Conservation (phyloP, 2,113 vertebrate genomes). For the Oncorhynchus masou region DNA sequence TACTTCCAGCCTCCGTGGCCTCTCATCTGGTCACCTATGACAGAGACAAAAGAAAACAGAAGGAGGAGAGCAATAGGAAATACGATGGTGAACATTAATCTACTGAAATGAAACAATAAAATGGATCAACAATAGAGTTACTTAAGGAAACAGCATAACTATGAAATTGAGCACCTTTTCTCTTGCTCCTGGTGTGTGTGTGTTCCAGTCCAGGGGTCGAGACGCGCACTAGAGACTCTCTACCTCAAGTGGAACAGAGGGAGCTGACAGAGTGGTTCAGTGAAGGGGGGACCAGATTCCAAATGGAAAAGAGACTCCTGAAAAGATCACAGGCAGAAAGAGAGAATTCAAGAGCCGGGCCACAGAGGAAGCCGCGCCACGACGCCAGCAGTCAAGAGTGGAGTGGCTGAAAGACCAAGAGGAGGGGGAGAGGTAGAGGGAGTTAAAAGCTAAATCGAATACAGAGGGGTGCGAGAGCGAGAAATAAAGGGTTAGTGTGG, state of each 20-base stretch:
- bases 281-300: conserved; percentile 20
- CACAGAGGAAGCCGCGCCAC: conserved; percentile 18
- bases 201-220: background rate
- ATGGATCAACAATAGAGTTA: background rate
- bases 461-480: conserved; percentile 23
- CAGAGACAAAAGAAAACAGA: too few species aligned
- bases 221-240: background rate
- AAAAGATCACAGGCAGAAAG: conserved; percentile 45
- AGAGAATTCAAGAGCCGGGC: conserved; percentile 51
- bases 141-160: background rate
- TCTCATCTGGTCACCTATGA: background rate
- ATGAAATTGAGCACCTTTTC: background rate
- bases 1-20: background rate
- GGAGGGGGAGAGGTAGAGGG: conserved; percentile 10
- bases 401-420: conserved; percentile 12
- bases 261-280: conserved; percentile 1
- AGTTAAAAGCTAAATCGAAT: background rate
- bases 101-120: too few species aligned
- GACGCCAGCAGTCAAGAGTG: conserved; percentile 41
- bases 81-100: too few species aligned
- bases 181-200: background rate
- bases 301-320: conserved; percentile 29
- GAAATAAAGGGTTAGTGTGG: conserved; percentile 43
- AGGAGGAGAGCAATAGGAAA: too few species aligned
- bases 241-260: background rate